A percentile compares a stretch with the other conserved stretches of the same genome.
phyloP scores from a whole-genome alignment of 2,113 vertebrate genomes.

The Scopus umbretta region DNA sequence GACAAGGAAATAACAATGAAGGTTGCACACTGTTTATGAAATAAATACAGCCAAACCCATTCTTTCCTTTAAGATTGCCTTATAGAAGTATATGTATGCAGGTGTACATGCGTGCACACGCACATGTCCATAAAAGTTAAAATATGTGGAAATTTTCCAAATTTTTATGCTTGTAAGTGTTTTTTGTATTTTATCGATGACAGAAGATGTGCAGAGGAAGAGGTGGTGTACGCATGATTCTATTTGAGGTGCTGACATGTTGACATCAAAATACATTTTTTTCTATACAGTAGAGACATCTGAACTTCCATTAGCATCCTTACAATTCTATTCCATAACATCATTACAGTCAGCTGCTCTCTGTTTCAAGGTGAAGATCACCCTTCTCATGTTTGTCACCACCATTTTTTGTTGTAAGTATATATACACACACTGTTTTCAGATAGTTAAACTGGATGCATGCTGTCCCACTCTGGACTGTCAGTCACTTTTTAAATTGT shows the following conservation, averaged over 20 bases:
- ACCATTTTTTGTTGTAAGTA: not conserved
- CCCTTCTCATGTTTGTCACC: not conserved
- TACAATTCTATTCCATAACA: not conserved
- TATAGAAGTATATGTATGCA: not conserved
- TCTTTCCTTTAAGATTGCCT: not conserved
- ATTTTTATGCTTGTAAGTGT: not conserved
- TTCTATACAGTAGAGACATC: not conserved
- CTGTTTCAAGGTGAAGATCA: not conserved
- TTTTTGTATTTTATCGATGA: not conserved
- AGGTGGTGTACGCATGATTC: not conserved
- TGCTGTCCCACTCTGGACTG: not conserved
- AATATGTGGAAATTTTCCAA: not conserved
- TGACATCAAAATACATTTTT: not conserved
- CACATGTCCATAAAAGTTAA: fast-evolving
- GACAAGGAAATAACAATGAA: not conserved
- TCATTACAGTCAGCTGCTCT: not conserved
- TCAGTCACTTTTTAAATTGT: not conserved
- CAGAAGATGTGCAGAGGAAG: not conserved
- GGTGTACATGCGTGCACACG: no score
- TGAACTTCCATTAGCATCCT: not conserved
- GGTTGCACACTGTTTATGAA: not conserved
- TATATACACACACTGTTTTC: not conserved
- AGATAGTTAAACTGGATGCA: not conserved
- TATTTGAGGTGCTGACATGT: not conserved
- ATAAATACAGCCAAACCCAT: not conserved